A percentile compares a stretch with the other conserved stretches of the same genome.
phyloP scores from a whole-genome alignment of 2,113 vertebrate genomes.

The Nanorana parkeri region DNA sequence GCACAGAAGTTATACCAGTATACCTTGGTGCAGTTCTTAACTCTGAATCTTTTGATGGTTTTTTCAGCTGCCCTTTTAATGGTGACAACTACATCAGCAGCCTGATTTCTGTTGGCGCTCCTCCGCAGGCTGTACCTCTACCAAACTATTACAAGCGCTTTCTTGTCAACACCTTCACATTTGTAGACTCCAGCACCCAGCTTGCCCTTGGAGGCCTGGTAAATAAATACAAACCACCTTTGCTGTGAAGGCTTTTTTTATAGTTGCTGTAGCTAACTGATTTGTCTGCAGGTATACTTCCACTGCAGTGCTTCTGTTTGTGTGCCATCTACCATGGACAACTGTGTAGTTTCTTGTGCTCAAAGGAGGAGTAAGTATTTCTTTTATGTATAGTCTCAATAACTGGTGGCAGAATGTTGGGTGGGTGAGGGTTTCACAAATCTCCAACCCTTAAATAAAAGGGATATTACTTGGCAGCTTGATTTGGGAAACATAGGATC shows the following conservation, averaged over 20 bases:
- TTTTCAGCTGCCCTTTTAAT: constrained; percentile 67
- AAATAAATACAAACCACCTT: too few relatives aligned
- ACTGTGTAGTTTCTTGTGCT: background rate
- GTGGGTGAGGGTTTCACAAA: too few relatives aligned
- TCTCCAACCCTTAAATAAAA: too few relatives aligned
- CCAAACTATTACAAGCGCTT: constrained; percentile 68
- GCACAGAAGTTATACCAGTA: too few relatives aligned
- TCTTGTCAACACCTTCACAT: constrained; percentile 65
- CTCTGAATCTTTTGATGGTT: background rate
- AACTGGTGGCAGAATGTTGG: too few relatives aligned
- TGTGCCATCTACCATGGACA: constrained; percentile 15
- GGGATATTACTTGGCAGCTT: background rate
- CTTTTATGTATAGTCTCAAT: too few relatives aligned
- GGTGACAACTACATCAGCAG: constrained; percentile 72
- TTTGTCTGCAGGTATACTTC: constrained; percentile 48
- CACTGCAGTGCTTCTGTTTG: constrained; percentile 58
- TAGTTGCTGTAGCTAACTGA: too few relatives aligned
- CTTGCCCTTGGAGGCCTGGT: constrained; percentile 65
- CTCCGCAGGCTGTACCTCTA: constrained; percentile 57
- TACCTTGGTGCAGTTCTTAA: background rate
- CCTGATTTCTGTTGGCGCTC: constrained; percentile 51
- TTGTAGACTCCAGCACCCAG: constrained; percentile 61
- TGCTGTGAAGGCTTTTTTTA: too few relatives aligned
- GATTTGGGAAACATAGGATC: background rate
- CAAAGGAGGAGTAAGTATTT: constrained; percentile 39